These are phyloP conservation scores for Bombus fervidus DNA, from an alignment of 1,140 invertebrate species.

Conservation along the genomic window DNA sequence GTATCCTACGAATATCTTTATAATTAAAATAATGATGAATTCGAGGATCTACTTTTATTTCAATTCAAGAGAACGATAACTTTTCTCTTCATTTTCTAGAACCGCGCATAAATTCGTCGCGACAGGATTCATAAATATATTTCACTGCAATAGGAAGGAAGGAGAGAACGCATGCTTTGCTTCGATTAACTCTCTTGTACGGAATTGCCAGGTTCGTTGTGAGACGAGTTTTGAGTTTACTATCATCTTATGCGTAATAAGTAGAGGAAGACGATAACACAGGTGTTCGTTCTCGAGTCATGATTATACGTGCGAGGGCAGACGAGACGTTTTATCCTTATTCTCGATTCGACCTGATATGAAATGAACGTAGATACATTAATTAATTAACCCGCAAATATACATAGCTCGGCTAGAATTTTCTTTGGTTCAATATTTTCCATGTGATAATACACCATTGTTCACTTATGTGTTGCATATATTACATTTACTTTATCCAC, in stretches of 20 bases:
- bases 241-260: constrained; percentile 5
- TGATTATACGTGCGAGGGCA: neutral
- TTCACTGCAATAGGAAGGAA: neutral
- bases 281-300: neutral
- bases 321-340: neutral
- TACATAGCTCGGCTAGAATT: neutral
- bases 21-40: neutral
- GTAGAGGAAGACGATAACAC: neutral
- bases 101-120: neutral
- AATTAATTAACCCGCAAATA: neutral
- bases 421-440: neutral
- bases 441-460: neutral
- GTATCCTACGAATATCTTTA: neutral
- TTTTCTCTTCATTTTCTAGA: neutral
- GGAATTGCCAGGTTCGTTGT: neutral
- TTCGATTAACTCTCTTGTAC: neutral
- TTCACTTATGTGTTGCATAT: neutral
- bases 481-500: neutral
- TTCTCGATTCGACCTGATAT: neutral
- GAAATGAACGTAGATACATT: neutral
- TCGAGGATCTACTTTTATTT: neutral
- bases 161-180: neutral
- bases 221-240: neutral
- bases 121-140: neutral
- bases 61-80: neutral